Base-by-base conservation (phyloP, 2,113 vertebrate species). In the Perca schrenkii region DNA sequence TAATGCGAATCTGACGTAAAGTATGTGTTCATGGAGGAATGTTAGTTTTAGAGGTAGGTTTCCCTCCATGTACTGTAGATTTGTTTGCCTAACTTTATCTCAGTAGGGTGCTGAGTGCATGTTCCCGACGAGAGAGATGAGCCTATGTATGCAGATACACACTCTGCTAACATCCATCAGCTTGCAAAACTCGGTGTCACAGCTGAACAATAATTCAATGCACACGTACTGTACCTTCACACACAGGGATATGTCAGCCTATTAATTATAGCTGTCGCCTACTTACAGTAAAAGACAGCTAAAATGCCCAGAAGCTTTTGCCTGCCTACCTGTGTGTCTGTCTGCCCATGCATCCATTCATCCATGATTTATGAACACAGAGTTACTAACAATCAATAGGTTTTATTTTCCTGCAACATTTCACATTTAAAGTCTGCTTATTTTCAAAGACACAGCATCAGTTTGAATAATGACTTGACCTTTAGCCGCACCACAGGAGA, bases 41-140 rank as follows among this genome's bases (percentile, higher is more conserved):
- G 74, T 65, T 74, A 56, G 56, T 79, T 86, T 72, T 75, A 36
- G 52, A 80, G 57, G 63, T 77, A 77, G 21, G 28, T 47, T 67
- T 66, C 40, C 74, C 58, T 74, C 60, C 58, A 25, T 85, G 82
- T 86, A 88, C 79, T 34, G 31, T 34, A 78, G 73, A 89, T 90
- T 76, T 89, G 82, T 91, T 87, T 83, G 77, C 80, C 72, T 85
- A 72, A 76, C 83, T 90, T 91, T 74, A 86, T 88, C 87, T 87
- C 84, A 36, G 58, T n/a, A 52, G 62, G 77, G 75, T 12, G 6
- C 77, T 69, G 83, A 79, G 64, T 92, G 85, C 74, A 78, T 53
- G 50, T 81, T 75, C 63, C 81, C 58, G 85, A 88, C 86, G 25
- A 25, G 25, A 13, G 77, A 80, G 81, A 67, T 14, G 81, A 84